These are phyloP conservation scores for Cladorhizidae sp. DNA, from an alignment of 37 sponge, comb jelly and placozoan species.

Conservation along the genomic window DNA sequence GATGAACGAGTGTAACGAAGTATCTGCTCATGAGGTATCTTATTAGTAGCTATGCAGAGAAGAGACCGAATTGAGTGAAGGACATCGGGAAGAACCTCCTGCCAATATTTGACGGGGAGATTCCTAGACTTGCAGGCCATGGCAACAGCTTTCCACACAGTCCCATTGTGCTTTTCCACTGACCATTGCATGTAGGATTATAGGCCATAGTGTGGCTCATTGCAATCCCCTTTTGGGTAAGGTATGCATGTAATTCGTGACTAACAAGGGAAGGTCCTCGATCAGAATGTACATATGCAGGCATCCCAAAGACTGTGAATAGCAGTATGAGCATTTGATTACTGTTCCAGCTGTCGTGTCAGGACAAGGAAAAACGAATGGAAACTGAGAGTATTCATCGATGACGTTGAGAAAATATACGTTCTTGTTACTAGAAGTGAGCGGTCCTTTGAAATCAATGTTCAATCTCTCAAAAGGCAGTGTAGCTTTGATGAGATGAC, in stretches of 20 bases:
- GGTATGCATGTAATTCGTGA: background rate
- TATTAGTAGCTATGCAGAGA: conserved; percentile 16
- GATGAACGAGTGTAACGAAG: background rate
- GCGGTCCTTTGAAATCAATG: conserved; percentile 20
- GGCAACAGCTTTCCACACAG: conserved; percentile 8
- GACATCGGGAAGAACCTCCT: conserved; percentile 15
- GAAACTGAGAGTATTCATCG: conserved; percentile 2
- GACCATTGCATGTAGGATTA: conserved; percentile 3
- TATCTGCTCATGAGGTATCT: conserved; percentile 6
- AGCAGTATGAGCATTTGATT: conserved; percentile 12
- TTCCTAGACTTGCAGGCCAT: background rate
- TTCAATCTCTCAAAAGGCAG: conserved; percentile 16
- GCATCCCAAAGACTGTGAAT: conserved; percentile 18
- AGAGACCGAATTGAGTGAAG: conserved; percentile 7
- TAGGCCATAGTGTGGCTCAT: conserved; percentile 14
- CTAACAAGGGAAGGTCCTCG: conserved; percentile 14
- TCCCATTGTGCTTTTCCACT: conserved; percentile 19
- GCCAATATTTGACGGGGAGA: background rate
- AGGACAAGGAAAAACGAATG: conserved; percentile 7
- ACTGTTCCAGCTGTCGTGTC: background rate
- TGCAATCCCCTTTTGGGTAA: conserved; percentile 4
- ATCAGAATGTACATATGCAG: conserved; percentile 19
- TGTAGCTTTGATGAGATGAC: background rate
- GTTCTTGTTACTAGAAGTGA: conserved; percentile 8
- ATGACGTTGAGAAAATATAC: conserved; percentile 2